Evolutionary conservation across 2,113 vertebrate genomes (phyloP), one percentile per base, ranked within the genome.

Genomic region (Sula dactylatra): DNA sequence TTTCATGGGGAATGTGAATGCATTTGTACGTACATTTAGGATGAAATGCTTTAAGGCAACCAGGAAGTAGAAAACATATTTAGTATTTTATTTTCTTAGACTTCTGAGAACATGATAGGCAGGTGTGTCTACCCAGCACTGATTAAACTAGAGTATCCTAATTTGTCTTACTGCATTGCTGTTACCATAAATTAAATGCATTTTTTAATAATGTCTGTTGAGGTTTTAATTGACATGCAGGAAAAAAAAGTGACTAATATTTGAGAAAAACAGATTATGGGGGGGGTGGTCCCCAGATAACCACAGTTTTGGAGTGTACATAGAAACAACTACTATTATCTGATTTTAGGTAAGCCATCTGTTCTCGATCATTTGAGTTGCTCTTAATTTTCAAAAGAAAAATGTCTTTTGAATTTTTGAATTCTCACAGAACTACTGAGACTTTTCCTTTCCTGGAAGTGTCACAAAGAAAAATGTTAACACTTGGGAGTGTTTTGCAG

Each of bases 211-310:
- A 40, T 21, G 13, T 59, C 26, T 71, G 27, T 22, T 88, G 40
- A 59, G 11, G 4, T 80, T 86, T 82, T 84, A 64, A 58, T 9
- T 69, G 54, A 9, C 15, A 49, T 76, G 13, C 6, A 73, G 11
- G 52, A 67, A 66, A 67, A 19, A 6, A 3, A 76, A 49, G 40
- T 40, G 36, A 44, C 11, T 84, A 44, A 56, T 47, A 44, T 3
- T 55, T 36, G 13, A 29, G 31, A 8, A n/a, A 73, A 80, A 67
- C 45, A 22, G 7, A 36, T 15, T 61, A 16, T 13, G 6, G 9
- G 3, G 3, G 5, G 5, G 2, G 2, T 55, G 13, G 6, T 25
- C 26, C 29, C 11, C 4, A 49, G 4, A 26, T 62, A 66, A 17
- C 29, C 3, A 2, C 49, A 34, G 18, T 44, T 74, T 88, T 65